Base-by-base conservation (phyloP, 2,888 invertebrate genomes). In the Troides aeacus region DNA sequence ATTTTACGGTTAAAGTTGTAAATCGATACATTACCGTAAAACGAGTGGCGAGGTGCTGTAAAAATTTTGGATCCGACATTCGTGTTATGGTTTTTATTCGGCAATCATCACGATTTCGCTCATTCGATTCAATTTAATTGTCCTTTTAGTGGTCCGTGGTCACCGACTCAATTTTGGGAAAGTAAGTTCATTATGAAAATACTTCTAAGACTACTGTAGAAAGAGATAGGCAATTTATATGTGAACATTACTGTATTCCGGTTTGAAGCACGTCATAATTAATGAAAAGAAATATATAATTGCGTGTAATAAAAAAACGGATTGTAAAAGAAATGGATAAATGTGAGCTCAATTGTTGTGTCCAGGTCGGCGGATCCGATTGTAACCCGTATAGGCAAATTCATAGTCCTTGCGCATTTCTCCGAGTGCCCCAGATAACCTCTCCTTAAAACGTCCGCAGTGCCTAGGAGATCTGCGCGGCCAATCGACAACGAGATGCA, bases 1-100 rank as follows among this genome's bases (percentile, higher is more conserved):
- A 70, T 71, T 71, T 70, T 64, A 72, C 71, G 62, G 68, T 64
- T 64, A 64, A 66, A 68, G 64, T 66, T 73, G 72, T 72, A 70
- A 71, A 73, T 71, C 73, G 71, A 63, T 46, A 24, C 66, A 66
- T 70, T 66, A 66, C 63, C 63, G 70, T 66, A 64, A 70, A 66
- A 63, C 60, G 56, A 57, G 56, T 58, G 59, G 60, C 60, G 15
- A 56, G 53, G 46, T 18, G 58, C 59, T 66, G 70, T 70, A 70
- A 70, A 66, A 39, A 59, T 63, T 58, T 67, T 62, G 46, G 0
- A 21, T 23, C 7, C n/a, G 15, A 17, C 46, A 10, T 46, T 46
- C 46, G 46, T 46, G 15, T 46, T 46, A 46, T 46, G 42, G 42
- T 42, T 42, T 42, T 42, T 42, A 42, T 42, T 42, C 42, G 2